phyloP scores from a whole-genome alignment of 92 coral and sea anemone genomes.

The Muricea muricata region DNA sequence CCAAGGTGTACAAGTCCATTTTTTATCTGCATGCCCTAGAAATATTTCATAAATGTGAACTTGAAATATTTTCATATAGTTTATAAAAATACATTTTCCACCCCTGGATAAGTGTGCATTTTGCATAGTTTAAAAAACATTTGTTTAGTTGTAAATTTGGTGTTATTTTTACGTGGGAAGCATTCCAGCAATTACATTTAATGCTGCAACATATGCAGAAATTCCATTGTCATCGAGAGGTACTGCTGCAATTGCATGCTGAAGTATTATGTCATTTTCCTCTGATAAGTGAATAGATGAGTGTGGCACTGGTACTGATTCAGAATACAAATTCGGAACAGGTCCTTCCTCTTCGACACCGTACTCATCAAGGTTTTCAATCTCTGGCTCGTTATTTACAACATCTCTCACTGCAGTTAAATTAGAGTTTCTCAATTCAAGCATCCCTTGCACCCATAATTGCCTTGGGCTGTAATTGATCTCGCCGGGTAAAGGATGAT shows the following conservation, averaged over 20 bases:
- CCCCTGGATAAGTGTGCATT: too few species aligned
- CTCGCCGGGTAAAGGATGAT: conserved; percentile 5
- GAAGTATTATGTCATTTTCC: conserved; percentile 4
- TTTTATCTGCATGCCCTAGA: too few species aligned
- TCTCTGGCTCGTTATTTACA: neutral
- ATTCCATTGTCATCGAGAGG: conserved; percentile 44
- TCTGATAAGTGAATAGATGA: conserved; percentile 37
- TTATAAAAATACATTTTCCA: too few species aligned
- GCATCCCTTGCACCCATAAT: conserved; percentile 39
- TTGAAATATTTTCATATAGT: too few species aligned
- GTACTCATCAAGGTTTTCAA: conserved; percentile 18
- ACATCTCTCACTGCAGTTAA: conserved; percentile 28
- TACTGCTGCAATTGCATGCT: conserved; percentile 43
- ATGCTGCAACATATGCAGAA: conserved; percentile 8
- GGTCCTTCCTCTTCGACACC: conserved; percentile 49
- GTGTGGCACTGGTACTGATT: conserved; percentile 24
- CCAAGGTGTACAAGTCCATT: too few species aligned
- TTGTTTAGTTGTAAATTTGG: too few species aligned
- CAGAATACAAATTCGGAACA: conserved; percentile 23
- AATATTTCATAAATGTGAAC: too few species aligned
- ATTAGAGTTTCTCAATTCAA: neutral
- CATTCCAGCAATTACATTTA: conserved; percentile 1
- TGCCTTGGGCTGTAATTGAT: conserved; percentile 35
- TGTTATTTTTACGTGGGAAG: neutral
- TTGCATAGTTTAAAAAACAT: too few species aligned